Conservation (phyloP, 2,113 vertebrate genomes). For the Isurus oxyrinchus region DNA sequence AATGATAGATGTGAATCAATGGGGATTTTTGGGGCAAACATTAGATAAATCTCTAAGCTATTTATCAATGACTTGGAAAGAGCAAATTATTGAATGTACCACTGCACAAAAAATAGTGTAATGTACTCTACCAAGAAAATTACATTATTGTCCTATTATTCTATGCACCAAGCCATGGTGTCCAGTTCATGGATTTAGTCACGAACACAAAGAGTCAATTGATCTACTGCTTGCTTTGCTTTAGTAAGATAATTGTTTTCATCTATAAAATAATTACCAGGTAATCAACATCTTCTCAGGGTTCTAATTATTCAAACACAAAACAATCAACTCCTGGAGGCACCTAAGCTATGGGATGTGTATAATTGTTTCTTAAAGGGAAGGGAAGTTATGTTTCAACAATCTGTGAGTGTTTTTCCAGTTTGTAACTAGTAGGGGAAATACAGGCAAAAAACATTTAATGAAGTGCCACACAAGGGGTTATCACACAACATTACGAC, state of each 20-base stretch:
- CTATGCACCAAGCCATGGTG: not conserved
- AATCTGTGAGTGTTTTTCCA: not conserved
- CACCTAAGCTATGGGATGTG: not conserved
- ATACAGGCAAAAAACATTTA: not conserved
- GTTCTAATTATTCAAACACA: not conserved
- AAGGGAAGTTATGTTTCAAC: not conserved
- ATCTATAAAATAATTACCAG: not conserved
- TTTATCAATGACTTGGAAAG: not conserved
- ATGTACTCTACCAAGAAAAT: not conserved
- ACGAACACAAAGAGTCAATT: not conserved
- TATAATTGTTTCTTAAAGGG: not conserved
- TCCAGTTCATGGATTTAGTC: not conserved
- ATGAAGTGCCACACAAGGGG: not conserved
- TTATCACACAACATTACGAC: not conserved
- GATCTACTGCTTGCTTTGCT: not conserved
- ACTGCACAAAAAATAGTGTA: not conserved
- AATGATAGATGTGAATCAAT: not conserved
- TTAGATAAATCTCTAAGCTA: not conserved
- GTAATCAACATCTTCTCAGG: not conserved
- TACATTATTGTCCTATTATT: not conserved
- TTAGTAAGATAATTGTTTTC: not conserved
- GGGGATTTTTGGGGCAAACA: not conserved
- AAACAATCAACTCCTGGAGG: not conserved
- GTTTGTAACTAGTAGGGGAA: not conserved
- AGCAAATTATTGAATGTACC: not conserved